Conservation (phyloP, 2,888 invertebrate genomes). For the Germaria angustata region DNA sequence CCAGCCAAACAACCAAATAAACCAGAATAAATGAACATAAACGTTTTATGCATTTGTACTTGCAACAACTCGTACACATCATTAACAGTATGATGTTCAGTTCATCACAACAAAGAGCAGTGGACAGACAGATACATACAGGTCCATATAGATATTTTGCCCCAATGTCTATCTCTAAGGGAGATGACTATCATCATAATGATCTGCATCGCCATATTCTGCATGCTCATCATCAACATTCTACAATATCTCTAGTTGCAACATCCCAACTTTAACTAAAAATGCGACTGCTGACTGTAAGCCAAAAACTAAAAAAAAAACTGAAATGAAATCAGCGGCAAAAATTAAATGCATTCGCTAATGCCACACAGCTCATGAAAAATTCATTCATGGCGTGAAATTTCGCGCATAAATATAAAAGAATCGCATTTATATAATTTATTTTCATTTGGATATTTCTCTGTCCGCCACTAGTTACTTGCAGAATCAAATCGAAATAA, state of each 20-base stretch:
- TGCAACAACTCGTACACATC: slow-evolving; percentile 36
- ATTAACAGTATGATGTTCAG: slow-evolving; percentile 56
- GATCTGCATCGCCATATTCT: slow-evolving; percentile 27
- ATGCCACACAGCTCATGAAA: slow-evolving; percentile 66
- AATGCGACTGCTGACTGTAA: slow-evolving; percentile 31
- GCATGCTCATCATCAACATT: slow-evolving; percentile 13
- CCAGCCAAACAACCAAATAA: slow-evolving; percentile 23
- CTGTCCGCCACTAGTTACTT: background rate
- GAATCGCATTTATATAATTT: slow-evolving; percentile 64
- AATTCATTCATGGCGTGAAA: slow-evolving; percentile 68
- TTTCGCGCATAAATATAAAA: slow-evolving; percentile 67
- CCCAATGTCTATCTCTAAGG: slow-evolving; percentile 11
- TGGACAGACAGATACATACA: background rate
- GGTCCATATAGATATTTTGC: background rate
- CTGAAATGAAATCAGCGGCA: slow-evolving; percentile 17
- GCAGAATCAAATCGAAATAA: slow-evolving; percentile 47
- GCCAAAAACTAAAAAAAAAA: slow-evolving; percentile 11
- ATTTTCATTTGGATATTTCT: slow-evolving; percentile 33
- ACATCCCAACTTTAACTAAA: slow-evolving; percentile 20
- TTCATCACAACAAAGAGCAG: slow-evolving; percentile 27
- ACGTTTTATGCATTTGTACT: background rate
- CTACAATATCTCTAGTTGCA: slow-evolving; percentile 21
- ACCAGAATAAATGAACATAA: slow-evolving; percentile 5
- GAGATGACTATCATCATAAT: slow-evolving; percentile 51
- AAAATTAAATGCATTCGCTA: slow-evolving; percentile 46